Base-by-base conservation (phyloP, 2,888 invertebrate species). In the Caenorhabditis panamensis region DNA sequence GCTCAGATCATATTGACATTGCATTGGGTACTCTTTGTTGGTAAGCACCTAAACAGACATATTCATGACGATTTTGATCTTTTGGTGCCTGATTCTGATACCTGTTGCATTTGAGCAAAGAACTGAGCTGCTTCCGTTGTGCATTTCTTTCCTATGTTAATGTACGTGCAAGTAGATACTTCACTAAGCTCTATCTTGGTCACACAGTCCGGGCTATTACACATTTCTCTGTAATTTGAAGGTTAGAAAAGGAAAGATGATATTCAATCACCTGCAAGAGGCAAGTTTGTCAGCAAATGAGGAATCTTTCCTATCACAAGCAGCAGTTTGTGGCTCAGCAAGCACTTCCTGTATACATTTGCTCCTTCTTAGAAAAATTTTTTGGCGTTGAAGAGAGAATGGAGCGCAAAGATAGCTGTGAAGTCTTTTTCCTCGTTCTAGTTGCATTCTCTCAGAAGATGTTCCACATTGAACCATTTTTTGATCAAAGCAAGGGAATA, bases 31-130 rank as follows among this genome's bases (percentile, higher is more conserved):
- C 69, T 85, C 85, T 44, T 75, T 73, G 68, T 81, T 82, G n/a
- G 83, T 78, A 20, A 85, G 66, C 8, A 83, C 83, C 85, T 85
- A 6, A 24, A 28, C 9, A 47, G 44, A n/a, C 11, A 11, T n/a
- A n/a, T 47, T 13, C 1, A 31, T 16, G 18, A 53, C 18, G 13
- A 0, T 6, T 49, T 8, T 49, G 18, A 18, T 6, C 16, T 62
- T 28, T 49, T 13, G n/a, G 3, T 62, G 31, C 9, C n/a, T n/a
- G n/a, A n/a, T 22, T 37, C 8, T 44, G 26, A 26, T 47, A 85
- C 86, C 77, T 83, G 81, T 61, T 86, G 86, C 72, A 86, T 67
- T 66, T 85, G 84, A 1, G 76, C 79, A 36, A 80, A 86, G 63
- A 86, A 79, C 13, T 84, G 78, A n/a, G 82, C 82, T 6, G 84